phyloP scores from a whole-genome alignment of 2,113 vertebrate genomes.

The Ictidomys tridecemlineatus region DNA sequence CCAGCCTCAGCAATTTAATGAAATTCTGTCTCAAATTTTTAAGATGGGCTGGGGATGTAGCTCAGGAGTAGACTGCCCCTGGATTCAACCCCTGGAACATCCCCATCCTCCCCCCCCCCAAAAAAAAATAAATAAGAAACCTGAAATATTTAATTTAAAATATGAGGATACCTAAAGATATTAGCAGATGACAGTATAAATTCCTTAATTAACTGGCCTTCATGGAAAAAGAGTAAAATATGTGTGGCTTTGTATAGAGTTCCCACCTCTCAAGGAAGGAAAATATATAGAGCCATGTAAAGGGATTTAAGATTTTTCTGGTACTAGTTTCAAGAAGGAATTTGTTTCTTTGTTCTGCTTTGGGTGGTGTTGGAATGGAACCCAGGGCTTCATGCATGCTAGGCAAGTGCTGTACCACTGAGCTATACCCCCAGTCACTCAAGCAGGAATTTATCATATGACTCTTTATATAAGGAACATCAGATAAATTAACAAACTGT shows the following conservation, averaged over 20 bases:
- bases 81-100: too few relatives aligned
- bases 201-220: background rate
- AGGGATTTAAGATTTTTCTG: background rate
- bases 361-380: too few relatives aligned
- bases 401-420: too few relatives aligned
- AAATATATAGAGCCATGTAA: constrained; percentile 11
- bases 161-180: background rate
- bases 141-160: background rate
- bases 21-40: too few relatives aligned
- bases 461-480: constrained; percentile 2
- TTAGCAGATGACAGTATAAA: constrained; percentile 16
- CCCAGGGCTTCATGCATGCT: too few relatives aligned
- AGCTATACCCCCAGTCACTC: too few relatives aligned
- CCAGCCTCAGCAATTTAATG: too few relatives aligned
- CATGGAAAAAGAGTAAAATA: background rate
- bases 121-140: background rate
- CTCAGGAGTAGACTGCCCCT: too few relatives aligned
- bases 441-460: constrained; percentile 22
- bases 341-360: too few relatives aligned
- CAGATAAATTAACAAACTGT: constrained; percentile 26
- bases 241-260: background rate
- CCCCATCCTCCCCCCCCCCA: too few relatives aligned
- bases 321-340: background rate
- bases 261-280: constrained; percentile 28
- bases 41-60: too few relatives aligned